Conservation (phyloP, 2,113 vertebrate species). For the Halichoerus grypus region DNA sequence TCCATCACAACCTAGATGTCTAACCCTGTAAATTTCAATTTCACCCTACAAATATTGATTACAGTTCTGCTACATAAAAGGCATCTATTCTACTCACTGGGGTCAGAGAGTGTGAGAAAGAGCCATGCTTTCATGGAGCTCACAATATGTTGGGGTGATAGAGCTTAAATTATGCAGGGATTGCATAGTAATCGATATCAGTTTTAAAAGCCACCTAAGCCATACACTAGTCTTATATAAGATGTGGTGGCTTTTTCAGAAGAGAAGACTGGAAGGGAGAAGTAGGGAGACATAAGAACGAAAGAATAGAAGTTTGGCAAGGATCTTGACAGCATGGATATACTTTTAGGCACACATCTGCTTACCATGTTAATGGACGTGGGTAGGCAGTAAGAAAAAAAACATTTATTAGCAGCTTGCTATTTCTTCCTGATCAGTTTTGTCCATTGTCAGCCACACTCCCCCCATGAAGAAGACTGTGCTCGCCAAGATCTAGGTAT, state of each 20-base stretch:
- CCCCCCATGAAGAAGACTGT: background rate
- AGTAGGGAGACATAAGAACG: background rate
- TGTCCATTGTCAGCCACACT: background rate
- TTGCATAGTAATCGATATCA: background rate
- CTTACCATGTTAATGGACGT: background rate
- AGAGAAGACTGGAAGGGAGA: background rate
- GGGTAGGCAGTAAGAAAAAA: background rate
- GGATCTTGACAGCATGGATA: background rate
- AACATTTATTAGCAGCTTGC: background rate
- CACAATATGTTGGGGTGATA: background rate
- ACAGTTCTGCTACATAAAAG: background rate
- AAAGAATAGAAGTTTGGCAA: background rate
- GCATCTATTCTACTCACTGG: background rate
- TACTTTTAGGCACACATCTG: background rate
- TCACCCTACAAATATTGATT: background rate
- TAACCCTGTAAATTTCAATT: background rate
- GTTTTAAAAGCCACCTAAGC: background rate
- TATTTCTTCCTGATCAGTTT: background rate
- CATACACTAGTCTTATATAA: background rate
- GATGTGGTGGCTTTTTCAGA: background rate
- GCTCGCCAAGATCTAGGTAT: background rate
- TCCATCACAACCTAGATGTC: background rate
- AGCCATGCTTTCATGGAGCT: background rate
- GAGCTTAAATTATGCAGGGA: background rate
- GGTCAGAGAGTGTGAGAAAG: background rate